Evolutionary conservation across 2,888 invertebrate genomes (phyloP), one percentile per base, ranked within the genome.

Genomic region (Drosophila mercatorum): DNA sequence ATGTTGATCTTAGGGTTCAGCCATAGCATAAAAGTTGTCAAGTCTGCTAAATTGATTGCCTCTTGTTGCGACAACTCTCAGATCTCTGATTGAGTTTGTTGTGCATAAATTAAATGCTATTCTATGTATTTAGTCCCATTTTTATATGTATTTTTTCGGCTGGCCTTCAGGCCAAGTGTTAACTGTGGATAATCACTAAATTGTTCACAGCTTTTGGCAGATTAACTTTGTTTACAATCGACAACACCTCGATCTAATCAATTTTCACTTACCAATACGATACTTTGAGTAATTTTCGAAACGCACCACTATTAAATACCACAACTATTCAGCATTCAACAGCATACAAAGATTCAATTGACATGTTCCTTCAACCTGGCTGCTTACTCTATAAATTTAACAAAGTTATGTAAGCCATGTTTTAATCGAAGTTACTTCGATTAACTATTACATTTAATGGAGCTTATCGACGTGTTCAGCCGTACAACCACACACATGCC

Each of bases 401-500:
- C 14, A 31, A 55, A 72, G 52, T 53, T 62, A 52, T 78, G 40
- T 56, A 31, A 44, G 44, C 58, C 56, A 76, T 61, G 78, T 77
- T 77, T 60, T 41, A 11, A 60, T 46, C 72, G 17, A 12, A 63
- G 40, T 58, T 53, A 60, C 52, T 69, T 78, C 76, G 69, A 84
- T 77, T 77, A 78, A 74, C 56, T 75, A 83, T 87, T 64, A 75
- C 78, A 75, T 78, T 75, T 65, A 82, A 85, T 88, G 80, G 63
- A 70, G 75, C 85, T 47, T 63, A 70, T 74, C 70, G 74, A 70
- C 59, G 47, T 68, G 61, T 59, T 63, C 63, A 75, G 2, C 59
- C 67, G 68, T 78, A 65, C 52, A 74, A 51, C 72, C 82, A 56
- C 82, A 77, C 59, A 49, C 52, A 68, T 44, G 43, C 34, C 40